Base-by-base conservation (phyloP, 2,888 invertebrate genomes). In the Acheta domesticus region DNA sequence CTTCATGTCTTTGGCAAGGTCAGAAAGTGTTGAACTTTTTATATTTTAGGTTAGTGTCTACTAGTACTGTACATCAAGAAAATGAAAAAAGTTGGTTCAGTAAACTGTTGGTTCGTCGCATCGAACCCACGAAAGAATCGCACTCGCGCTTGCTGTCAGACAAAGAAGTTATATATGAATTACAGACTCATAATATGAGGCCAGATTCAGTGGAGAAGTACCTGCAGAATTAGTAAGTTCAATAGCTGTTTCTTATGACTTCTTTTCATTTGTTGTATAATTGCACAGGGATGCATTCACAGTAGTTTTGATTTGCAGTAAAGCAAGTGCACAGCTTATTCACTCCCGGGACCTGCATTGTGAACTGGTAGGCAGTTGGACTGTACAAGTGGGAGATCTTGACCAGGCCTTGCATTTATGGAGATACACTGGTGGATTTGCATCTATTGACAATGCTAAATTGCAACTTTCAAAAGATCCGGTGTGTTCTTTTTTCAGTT, bases 331-430 rank as follows among this genome's bases (percentile, higher is more conserved):
- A n/a, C 91, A 93, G 83, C 90, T 95, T 85, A 91, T 96, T 80
- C 91, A 93, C 84, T 91, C 93, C 4, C 92, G 92, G 83, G 91
- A 93, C 73, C 88, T 96, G 48, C 93, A 94, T 78, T 93, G 94
- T 84, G 94, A 97, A 85, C 89, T 99, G 83, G 93, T 97, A 48
- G 99, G 96, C 79, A 98, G 98, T 84, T 99, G 98, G 96, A 95
- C 94, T 0, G 98, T 98, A 2, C 93, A 94, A 79, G 96, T 96
- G 48, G 99, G 99, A 62, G 98, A 99, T 86, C 94, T 98, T 89
- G 99, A 99, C 89, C 99, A 99, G 88, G 96, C 94, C 21, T 89
- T 99, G 81, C 98, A 99, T 87, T 89, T 99, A 80, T 99, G 98
- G 98, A 93, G 94, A 85, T 98, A 96, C 86, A 94, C 93, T 16